These are phyloP conservation scores for Botia kubotai DNA, from an alignment of 2,797 vertebrate genomes.

Conservation along the genomic window DNA sequence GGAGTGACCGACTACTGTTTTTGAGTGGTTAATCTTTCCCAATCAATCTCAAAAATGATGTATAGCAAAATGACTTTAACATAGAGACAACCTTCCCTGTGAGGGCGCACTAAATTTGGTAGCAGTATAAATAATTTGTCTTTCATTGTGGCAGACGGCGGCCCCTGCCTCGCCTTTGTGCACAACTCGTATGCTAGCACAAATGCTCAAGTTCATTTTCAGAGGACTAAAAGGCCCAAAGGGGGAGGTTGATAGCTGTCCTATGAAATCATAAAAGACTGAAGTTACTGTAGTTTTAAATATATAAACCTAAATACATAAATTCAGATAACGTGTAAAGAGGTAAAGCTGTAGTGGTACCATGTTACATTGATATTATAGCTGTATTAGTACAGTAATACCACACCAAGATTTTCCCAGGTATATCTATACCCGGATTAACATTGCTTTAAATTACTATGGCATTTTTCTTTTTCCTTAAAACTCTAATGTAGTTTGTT, in stretches of 20 bases:
- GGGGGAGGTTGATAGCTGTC: not conserved
- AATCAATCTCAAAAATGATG: constrained; percentile 50
- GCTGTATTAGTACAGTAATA: too few relatives aligned
- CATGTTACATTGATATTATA: too few relatives aligned
- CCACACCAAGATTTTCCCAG: too few relatives aligned
- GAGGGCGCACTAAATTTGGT: constrained; percentile 42
- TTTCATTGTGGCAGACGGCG: not conserved
- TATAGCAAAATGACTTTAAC: constrained; percentile 38
- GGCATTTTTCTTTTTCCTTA: not conserved
- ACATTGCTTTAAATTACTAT: too few relatives aligned
- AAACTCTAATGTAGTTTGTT: constrained; percentile 11
- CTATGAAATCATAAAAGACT: not conserved
- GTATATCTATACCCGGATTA: too few relatives aligned
- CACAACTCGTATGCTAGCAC: constrained; percentile 11
- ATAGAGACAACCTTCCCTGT: constrained; percentile 35
- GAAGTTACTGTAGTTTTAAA: not conserved
- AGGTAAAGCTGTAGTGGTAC: not conserved
- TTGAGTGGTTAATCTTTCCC: constrained; percentile 30
- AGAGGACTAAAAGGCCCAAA: not conserved
- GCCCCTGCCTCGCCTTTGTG: constrained; percentile 11
- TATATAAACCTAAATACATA: not conserved
- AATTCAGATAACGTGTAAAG: not conserved
- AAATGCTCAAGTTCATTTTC: constrained; percentile 7
- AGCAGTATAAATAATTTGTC: constrained; percentile 51
- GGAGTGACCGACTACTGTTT: constrained; percentile 2